phyloP scores from a whole-genome alignment of 2,797 vertebrate genomes.

The Paguma larvata region DNA sequence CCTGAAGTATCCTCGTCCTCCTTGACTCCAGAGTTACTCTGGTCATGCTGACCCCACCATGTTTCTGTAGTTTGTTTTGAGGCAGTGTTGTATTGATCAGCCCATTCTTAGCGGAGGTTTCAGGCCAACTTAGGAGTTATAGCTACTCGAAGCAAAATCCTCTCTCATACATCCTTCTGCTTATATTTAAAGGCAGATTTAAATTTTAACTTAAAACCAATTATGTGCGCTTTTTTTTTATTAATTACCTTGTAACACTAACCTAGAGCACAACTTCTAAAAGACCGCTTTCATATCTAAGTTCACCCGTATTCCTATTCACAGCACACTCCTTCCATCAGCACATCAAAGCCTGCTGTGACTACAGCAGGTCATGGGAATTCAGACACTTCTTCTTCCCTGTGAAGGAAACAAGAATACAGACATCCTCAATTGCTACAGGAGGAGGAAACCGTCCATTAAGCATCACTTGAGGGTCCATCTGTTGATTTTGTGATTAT shows the following conservation, averaged over 20 bases:
- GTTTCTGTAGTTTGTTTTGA: neutral
- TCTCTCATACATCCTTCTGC: neutral
- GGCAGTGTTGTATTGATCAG: neutral
- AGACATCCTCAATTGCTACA: neutral
- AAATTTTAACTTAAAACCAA: neutral
- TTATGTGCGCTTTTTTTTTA: neutral
- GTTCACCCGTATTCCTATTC: neutral
- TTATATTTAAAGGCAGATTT: neutral
- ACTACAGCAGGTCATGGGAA: neutral
- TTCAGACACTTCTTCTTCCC: neutral
- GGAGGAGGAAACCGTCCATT: neutral
- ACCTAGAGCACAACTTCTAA: neutral
- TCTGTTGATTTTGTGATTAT: neutral
- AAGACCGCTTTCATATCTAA: neutral
- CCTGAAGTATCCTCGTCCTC: neutral
- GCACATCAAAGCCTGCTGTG: neutral
- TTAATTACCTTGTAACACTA: neutral
- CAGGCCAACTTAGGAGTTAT: neutral
- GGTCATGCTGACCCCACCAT: neutral
- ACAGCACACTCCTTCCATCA: neutral
- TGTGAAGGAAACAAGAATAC: neutral
- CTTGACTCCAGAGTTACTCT: neutral
- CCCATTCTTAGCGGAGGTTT: accelerated
- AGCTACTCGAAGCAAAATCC: neutral
- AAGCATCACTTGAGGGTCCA: neutral